These are phyloP conservation scores for Seladonia tumulorum DNA, from an alignment of 2,888 invertebrate species.

Conservation along the genomic window DNA sequence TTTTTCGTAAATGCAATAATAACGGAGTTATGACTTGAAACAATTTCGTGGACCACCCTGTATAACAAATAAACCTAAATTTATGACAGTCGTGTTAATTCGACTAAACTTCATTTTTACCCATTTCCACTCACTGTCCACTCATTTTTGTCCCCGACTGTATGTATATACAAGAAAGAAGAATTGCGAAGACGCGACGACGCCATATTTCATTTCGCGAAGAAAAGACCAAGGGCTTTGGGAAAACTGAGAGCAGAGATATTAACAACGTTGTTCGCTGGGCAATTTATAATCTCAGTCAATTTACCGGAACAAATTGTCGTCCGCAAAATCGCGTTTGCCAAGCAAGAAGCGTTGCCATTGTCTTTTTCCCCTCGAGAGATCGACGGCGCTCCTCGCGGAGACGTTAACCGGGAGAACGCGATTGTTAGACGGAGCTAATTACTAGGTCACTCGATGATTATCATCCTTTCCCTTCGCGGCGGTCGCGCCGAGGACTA, in stretches of 20 bases:
- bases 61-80: too few relatives aligned
- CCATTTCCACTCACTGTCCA: too few relatives aligned
- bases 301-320: conserved; percentile 4
- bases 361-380: neutral
- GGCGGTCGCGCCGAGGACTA: conserved; percentile 10
- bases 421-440: conserved; percentile 44
- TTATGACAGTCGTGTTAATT: too few relatives aligned
- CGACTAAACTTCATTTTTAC: too few relatives aligned
- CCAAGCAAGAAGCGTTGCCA: neutral
- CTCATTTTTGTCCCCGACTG: too few relatives aligned
- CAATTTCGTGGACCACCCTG: too few relatives aligned
- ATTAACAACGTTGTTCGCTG: neutral
- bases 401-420: conserved; percentile 7
- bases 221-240: neutral
- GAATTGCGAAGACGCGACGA: neutral
- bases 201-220: neutral
- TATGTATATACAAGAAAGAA: neutral
- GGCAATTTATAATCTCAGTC: conserved; percentile 2
- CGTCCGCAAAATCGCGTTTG: neutral
- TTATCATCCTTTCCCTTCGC: conserved; percentile 35
- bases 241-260: neutral
- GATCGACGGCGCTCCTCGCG: neutral
- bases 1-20: too few relatives aligned
- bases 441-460: conserved; percentile 47
- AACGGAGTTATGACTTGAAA: too few relatives aligned